A percentile compares a stretch with the other conserved stretches of the same genome.
These are phyloP conservation scores for Parazoanthus darwini DNA, from an alignment of 92 coral and sea anemone genomes.

Conservation along the genomic window DNA sequence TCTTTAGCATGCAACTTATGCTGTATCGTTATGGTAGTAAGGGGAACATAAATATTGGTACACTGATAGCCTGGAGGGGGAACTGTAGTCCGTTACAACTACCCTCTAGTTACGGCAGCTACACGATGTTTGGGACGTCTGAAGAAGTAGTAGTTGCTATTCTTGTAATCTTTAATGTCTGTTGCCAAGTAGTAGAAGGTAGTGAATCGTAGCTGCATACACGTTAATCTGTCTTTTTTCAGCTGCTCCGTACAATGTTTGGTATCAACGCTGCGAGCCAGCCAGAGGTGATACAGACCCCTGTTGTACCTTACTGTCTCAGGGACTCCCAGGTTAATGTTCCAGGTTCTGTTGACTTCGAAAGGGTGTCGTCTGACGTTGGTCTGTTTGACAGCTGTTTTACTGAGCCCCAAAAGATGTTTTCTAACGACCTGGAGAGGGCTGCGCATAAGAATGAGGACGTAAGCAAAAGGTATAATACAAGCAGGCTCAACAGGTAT, in stretches of 20 bases:
- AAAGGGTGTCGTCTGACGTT: slow-evolving; percentile 43
- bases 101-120: too few species aligned
- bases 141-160: too few species aligned
- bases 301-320: slow-evolving; percentile 71
- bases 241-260: slow-evolving; percentile 98
- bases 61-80: too few species aligned
- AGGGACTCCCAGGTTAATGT: slow-evolving; percentile 68
- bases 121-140: too few species aligned
- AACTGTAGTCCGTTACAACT: too few species aligned
- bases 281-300: slow-evolving; percentile 70
- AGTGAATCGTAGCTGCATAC: neutral
- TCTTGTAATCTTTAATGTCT: too few species aligned
- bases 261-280: slow-evolving; percentile 89
- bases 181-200: too few species aligned
- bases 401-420: slow-evolving; percentile 59
- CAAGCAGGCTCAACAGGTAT: slow-evolving; percentile 35
- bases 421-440: slow-evolving; percentile 69
- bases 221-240: neutral
- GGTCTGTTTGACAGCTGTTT: slow-evolving; percentile 79
- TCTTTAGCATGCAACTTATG: too few species aligned
- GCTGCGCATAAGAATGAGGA: slow-evolving; percentile 57
- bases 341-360: slow-evolving; percentile 52
- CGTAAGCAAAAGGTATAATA: slow-evolving; percentile 46
- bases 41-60: too few species aligned
- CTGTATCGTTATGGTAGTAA: too few species aligned